A percentile compares a stretch with the other conserved stretches of the same genome.
phyloP scores from a whole-genome alignment of 2,888 invertebrate species.

The Xanthia togata region DNA sequence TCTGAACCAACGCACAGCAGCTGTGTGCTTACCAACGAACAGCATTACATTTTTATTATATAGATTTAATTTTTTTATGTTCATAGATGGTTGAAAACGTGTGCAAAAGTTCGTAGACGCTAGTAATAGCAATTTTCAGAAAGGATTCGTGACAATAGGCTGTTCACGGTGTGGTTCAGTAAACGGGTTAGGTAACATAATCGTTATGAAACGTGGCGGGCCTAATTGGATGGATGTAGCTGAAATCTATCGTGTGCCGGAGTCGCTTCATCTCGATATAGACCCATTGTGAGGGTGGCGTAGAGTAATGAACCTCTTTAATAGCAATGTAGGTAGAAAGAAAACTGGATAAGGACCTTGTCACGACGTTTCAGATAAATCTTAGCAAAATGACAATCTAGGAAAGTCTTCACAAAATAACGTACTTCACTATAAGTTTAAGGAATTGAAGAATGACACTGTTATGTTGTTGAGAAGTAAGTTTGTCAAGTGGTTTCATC shows the following conservation, averaged over 20 bases:
- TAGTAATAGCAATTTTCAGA: not conserved
- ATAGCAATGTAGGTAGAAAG: not conserved
- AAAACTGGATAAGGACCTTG: not conserved
- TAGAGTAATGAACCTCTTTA: not conserved
- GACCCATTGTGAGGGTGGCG: not conserved
- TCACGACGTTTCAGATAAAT: not conserved
- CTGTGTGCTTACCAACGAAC: no score
- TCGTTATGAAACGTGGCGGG: not conserved
- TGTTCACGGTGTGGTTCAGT: slow-evolving; percentile 4
- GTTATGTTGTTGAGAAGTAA: not conserved
- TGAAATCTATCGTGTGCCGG: slow-evolving; percentile 25
- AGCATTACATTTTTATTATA: no score
- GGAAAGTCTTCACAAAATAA: not conserved
- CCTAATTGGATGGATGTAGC: slow-evolving; percentile 38
- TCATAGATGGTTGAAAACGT: not conserved
- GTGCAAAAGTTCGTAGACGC: not conserved
- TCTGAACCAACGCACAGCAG: no score
- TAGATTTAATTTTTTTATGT: no score
- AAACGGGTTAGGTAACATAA: slow-evolving; percentile 17
- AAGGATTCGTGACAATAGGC: slow-evolving; percentile 23
- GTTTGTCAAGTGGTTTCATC: not conserved
- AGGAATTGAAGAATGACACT: not conserved
- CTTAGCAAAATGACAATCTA: not conserved
- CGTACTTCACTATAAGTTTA: not conserved
- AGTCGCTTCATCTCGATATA: slow-evolving; percentile 22